phyloP scores from a whole-genome alignment of 2,888 invertebrate genomes.

The Chymomyza procnemis region DNA sequence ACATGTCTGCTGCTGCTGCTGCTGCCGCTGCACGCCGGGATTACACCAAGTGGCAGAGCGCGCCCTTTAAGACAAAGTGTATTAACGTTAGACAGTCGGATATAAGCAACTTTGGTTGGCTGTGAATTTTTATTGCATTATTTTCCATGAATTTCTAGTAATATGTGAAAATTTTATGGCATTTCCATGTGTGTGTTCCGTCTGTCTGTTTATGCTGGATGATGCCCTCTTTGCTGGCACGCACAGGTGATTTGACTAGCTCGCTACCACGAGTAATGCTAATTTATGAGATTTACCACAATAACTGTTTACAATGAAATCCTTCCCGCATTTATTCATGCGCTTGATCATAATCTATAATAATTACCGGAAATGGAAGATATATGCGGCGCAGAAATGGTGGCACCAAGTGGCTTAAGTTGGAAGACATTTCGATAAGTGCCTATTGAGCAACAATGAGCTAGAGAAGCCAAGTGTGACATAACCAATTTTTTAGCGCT shows the following conservation, averaged over 20 bases:
- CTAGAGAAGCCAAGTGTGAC: not conserved
- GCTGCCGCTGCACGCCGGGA: slow-evolving; percentile 24
- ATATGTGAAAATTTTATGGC: slow-evolving; percentile 65
- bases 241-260: slow-evolving; percentile 37
- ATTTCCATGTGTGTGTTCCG: slow-evolving; percentile 23
- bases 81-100: slow-evolving; percentile 5
- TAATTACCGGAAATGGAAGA: slow-evolving; percentile 26
- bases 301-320: slow-evolving; percentile 22
- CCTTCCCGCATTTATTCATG: slow-evolving; percentile 13
- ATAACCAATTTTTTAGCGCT: no score
- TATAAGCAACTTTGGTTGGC: slow-evolving; percentile 32
- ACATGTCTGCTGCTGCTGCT: no score
- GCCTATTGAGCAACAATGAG: not conserved
- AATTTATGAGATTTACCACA: slow-evolving; percentile 52
- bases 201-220: not conserved
- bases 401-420: not conserved
- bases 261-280: slow-evolving; percentile 24
- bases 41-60: slow-evolving; percentile 21
- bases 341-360: slow-evolving; percentile 41
- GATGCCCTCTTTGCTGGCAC: slow-evolving; percentile 26
- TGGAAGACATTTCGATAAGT: not conserved
- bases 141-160: slow-evolving; percentile 76
- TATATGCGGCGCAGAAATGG: no score
- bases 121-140: slow-evolving; percentile 77
- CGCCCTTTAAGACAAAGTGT: slow-evolving; percentile 37